Base-by-base conservation (phyloP, 2,888 invertebrate species). In the Neoscelio sp. region DNA sequence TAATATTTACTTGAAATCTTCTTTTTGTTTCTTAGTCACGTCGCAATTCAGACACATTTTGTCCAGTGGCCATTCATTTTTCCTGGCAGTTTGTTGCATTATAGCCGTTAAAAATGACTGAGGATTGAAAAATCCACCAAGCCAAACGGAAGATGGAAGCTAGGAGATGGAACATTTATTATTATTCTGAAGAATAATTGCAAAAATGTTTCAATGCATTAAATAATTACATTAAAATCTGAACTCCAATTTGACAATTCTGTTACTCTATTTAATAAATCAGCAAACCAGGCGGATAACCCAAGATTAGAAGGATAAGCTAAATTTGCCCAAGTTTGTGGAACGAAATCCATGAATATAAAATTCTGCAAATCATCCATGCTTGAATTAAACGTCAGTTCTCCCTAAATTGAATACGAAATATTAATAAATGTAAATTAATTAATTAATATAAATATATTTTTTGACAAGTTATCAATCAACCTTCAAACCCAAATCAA, bases 21-120 rank as follows among this genome's bases (percentile, higher is more conserved):
- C 95, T 82, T 95, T 94, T 26, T 91, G 92, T 89, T 96, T 98
- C 91, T 98, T 98, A 3, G 98, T 98, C 26, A 98, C 98, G 88
- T 98, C 98, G 86, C 97, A 98, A 90, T 96, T 95, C 42, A 98
- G 93, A 87, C 97, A 97, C 98, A 98, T 98, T 90, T 97, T 96
- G 91, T 98, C 98, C 75, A 98, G 92, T 0, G 98, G 98, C 96
- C 98, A 97, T 90, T 98, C 98, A 90, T 98, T 98, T 91, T 96
- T 98, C 46, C 98, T 93, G 0, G 98, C 98, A 60, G 98, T 98
- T 91, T 97, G 97, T 91, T 99, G 98, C 98, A 98, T 98, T 87
- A 98, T 98, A 28, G 98, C 98, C 0, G 98, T 98, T 26, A 99
- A 92, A 91, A 99, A 97, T 6, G 98, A 98, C 91, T 98, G 98